These are phyloP conservation scores for Formicarius rufipectus DNA, from an alignment of 2,113 vertebrate species.

Conservation along the genomic window DNA sequence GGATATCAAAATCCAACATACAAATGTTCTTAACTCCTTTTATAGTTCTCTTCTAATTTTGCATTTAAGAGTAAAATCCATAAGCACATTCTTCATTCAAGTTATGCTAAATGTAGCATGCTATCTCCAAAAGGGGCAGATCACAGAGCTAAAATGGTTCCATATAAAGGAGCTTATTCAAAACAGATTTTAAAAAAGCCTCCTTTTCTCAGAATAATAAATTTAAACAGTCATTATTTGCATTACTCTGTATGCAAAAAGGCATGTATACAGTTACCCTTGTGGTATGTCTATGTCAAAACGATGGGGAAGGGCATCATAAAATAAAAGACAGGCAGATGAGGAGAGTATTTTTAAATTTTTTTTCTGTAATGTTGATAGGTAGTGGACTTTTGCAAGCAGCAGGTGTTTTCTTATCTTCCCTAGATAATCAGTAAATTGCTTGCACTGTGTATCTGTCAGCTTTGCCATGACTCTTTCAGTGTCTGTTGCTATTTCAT, in stretches of 20 bases:
- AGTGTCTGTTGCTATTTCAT: background rate
- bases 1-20: background rate
- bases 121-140: background rate
- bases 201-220: background rate
- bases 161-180: background rate
- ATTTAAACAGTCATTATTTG: background rate
- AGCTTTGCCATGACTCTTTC: background rate
- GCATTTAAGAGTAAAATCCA: background rate
- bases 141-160: background rate
- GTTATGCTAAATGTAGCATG: background rate
- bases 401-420: slow-evolving; percentile 27
- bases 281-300: background rate
- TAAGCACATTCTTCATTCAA: background rate
- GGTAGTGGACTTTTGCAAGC: background rate
- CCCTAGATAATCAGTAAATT: slow-evolving; percentile 42
- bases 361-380: background rate
- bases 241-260: background rate
- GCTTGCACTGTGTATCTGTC: background rate
- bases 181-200: background rate
- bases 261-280: background rate
- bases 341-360: background rate
- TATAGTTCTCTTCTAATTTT: background rate
- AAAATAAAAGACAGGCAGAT: background rate
- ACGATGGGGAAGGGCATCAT: background rate
- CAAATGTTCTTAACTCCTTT: background rate